Evolutionary conservation across 2,888 invertebrate genomes (phyloP), one percentile per base, ranked within the genome.

Genomic region (Salpingus planirostris): DNA sequence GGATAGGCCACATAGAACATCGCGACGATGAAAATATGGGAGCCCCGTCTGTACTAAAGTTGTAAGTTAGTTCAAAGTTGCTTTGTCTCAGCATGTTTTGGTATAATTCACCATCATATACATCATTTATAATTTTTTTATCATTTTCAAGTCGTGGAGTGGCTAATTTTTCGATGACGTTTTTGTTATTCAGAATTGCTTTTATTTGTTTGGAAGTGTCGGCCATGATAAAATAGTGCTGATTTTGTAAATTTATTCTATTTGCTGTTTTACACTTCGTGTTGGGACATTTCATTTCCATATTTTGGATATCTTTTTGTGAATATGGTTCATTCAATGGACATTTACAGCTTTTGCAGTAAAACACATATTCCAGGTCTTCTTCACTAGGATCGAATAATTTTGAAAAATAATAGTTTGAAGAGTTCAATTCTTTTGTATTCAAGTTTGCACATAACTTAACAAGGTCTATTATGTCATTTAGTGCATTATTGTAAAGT

Each of bases 331-430:
- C 13, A 26, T 13, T 11, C 26, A 26, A 26, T 5, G 3, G 21
- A 13, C 29, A 8, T 12, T 29, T 4, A 18, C 21, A 21, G 12
- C 8, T 13, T 21, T 29, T 29, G 22, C 29, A 23, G 10, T 23
- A 23, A 11, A 23, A 23, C 4, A 7, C 5, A 11, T 23, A 23
- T 10, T 23, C 4, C 10, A 23, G 11, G 11, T 23, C 23, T 23
- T 23, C 23, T 10, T 23, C 4, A 10, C 5, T 11, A 8, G 23
- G 23, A 10, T 23, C 23, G 10, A 23, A 23, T 11, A 7, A 8
- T 23, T 23, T 23, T 8, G 23, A 23, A 23, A 23, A 23, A 23
- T 11, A 5, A 11, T 23, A 23, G 8, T 11, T 6, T 5, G 23
- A 8, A 10, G 23, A 8, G 6, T 10, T 23, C 4, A 23, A 23